Conservation (phyloP, 2,113 vertebrate genomes). For the Penelope pileata region DNA sequence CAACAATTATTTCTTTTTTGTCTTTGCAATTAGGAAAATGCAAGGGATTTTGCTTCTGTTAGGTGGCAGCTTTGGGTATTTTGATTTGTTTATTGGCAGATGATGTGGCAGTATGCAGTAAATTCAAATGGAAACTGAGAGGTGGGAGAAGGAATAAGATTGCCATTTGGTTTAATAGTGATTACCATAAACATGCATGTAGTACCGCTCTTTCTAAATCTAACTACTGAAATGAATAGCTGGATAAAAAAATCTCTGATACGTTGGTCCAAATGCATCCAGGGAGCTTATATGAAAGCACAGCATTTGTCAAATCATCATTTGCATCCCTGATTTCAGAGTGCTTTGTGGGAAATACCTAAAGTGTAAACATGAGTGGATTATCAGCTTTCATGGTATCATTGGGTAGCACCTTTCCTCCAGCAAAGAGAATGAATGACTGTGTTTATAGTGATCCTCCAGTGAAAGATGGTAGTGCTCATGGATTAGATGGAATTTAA, state of each 20-base stretch:
- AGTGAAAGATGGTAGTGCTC: background rate
- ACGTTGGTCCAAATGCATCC: background rate
- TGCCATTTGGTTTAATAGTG: conserved; percentile 15
- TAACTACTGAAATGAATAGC: conserved; percentile 57
- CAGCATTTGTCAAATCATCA: conserved; percentile 30
- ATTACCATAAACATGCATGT: conserved; percentile 36
- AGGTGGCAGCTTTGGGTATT: background rate
- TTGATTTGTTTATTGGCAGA: background rate
- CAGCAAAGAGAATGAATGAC: conserved; percentile 11
- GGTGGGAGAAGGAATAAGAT: background rate
- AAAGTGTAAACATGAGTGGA: conserved; percentile 59
- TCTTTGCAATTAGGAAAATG: background rate
- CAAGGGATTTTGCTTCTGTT: background rate
- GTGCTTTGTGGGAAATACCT: conserved; percentile 25
- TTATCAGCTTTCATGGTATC: conserved; percentile 64
- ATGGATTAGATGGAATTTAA: conserved; percentile 38
- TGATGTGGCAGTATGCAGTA: background rate
- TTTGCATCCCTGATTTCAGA: conserved; percentile 1
- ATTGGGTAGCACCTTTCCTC: conserved; percentile 45
- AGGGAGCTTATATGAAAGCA: conserved; percentile 43
- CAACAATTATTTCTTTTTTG: background rate
- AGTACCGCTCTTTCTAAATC: conserved; percentile 16
- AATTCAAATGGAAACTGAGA: background rate
- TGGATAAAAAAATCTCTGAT: conserved; percentile 22
- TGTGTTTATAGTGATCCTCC: conserved; percentile 11